A percentile compares a stretch with the other conserved stretches of the same genome.
Evolutionary conservation across 1,140 invertebrate species (phyloP).

Genomic region (Drosophila burlai): DNA sequence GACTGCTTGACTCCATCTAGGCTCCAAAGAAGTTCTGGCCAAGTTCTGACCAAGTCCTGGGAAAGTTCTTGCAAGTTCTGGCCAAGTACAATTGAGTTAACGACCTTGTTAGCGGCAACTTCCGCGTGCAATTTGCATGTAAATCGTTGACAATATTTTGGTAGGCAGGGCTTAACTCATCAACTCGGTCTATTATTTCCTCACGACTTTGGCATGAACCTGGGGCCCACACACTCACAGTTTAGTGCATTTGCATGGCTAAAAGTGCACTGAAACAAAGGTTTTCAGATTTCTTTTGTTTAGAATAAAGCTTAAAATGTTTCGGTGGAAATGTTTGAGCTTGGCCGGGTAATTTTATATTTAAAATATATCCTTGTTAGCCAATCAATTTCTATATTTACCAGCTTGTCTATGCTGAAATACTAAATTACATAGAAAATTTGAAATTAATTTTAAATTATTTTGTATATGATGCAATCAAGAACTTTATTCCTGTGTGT

Average conservation of each 20-base stretch:
- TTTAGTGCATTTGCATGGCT: constrained; percentile 51
- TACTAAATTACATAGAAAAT: no score
- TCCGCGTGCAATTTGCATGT: constrained; percentile 75
- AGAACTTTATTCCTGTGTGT: neutral
- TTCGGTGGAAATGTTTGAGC: neutral
- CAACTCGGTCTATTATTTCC: constrained; percentile 60
- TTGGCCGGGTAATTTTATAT: neutral
- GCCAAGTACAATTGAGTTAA: constrained; percentile 65
- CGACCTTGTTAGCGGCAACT: constrained; percentile 68
- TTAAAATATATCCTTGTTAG: neutral
- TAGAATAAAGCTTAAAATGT: neutral
- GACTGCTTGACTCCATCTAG: constrained; percentile 38
- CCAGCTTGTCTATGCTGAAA: neutral
- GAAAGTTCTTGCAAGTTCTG: constrained; percentile 2
- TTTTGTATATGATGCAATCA: neutral
- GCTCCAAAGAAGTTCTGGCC: neutral
- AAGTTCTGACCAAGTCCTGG: constrained; percentile 9
- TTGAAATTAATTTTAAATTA: neutral
- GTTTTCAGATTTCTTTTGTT: neutral
- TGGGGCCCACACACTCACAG: constrained; percentile 55
- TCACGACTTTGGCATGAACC: constrained; percentile 59
- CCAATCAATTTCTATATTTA: neutral
- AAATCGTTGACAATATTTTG: constrained; percentile 70
- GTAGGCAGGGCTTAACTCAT: constrained; percentile 42
- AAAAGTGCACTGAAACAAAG: constrained; percentile 7